These are phyloP conservation scores for Timandra comae DNA, from an alignment of 2,888 invertebrate genomes.

Conservation along the genomic window DNA sequence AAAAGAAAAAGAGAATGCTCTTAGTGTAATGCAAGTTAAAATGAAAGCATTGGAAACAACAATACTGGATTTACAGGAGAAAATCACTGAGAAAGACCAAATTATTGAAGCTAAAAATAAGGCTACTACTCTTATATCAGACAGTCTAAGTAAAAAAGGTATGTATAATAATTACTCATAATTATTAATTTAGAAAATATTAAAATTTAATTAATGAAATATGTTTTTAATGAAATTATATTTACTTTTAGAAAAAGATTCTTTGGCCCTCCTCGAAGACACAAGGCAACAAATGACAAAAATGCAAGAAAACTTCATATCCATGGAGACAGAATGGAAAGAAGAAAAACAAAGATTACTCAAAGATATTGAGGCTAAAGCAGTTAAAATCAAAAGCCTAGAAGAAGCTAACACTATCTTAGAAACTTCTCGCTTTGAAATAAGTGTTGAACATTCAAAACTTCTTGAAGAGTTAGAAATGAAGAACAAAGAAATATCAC, in stretches of 20 bases:
- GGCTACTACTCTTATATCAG: conserved; percentile 85
- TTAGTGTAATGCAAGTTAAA: conserved; percentile 63
- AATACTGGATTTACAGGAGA: conserved; percentile 89
- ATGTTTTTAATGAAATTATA: conserved; percentile 1
- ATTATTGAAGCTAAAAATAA: conserved; percentile 88
- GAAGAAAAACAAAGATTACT: conserved; percentile 78
- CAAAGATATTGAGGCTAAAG: conserved; percentile 73
- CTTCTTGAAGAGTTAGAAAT: conserved; percentile 71
- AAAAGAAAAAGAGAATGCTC: conserved; percentile 68
- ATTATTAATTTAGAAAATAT: no score
- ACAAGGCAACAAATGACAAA: conserved; percentile 87
- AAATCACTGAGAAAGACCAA: conserved; percentile 87
- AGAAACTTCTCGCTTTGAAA: conserved; percentile 65
- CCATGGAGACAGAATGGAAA: conserved; percentile 83
- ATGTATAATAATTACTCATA: no score
- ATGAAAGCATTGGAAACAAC: conserved; percentile 82
- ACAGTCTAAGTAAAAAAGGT: conserved; percentile 82
- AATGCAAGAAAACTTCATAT: conserved; percentile 87
- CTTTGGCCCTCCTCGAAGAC: conserved; percentile 84
- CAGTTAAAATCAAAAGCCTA: conserved; percentile 71
- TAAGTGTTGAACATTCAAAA: conserved; percentile 73
- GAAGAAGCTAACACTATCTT: conserved; percentile 75
- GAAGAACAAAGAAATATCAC: conserved; percentile 58
- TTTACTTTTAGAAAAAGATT: conserved; percentile 77
- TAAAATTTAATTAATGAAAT: no score